Evolutionary conservation across 2,888 invertebrate species (phyloP).

Genomic region (Ecdyonurus torrentis): DNA sequence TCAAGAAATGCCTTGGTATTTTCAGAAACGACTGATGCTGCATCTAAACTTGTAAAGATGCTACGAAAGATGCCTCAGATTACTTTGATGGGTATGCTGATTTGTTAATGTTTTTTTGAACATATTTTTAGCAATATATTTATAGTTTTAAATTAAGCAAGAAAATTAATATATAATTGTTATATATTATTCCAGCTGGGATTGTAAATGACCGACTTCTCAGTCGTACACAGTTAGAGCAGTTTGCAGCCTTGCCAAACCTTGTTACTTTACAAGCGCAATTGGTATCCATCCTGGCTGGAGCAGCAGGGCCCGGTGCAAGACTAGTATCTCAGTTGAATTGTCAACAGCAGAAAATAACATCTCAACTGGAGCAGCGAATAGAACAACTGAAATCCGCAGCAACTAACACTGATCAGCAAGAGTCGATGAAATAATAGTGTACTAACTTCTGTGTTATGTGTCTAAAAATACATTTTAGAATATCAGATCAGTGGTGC

Average conservation of each 20-base stretch:
- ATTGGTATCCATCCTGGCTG: slow-evolving; percentile 49
- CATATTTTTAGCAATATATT: background rate
- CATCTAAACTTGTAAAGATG: slow-evolving; percentile 41
- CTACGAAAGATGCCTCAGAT: slow-evolving; percentile 53
- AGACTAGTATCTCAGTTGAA: slow-evolving; percentile 47
- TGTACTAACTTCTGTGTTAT: no score
- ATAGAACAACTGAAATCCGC: slow-evolving; percentile 18
- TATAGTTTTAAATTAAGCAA: slow-evolving; percentile 5
- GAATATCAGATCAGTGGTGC: no score
- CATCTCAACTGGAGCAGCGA: slow-evolving; percentile 40
- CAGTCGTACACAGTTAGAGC: slow-evolving; percentile 47
- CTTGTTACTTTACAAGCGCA: slow-evolving; percentile 46
- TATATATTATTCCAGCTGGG: slow-evolving; percentile 43
- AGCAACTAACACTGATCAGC: no score
- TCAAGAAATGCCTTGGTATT: slow-evolving; percentile 50
- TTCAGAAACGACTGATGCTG: slow-evolving; percentile 38
- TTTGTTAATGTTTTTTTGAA: slow-evolving; percentile 1
- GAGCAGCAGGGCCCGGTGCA: slow-evolving; percentile 34
- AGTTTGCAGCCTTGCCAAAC: slow-evolving; percentile 45
- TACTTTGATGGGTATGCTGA: slow-evolving; percentile 42
- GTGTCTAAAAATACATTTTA: no score
- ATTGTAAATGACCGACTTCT: slow-evolving; percentile 51
- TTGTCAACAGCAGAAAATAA: slow-evolving; percentile 47
- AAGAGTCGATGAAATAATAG: no score
- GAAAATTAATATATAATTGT: no score